Evolutionary conservation across 2,888 invertebrate species (phyloP).

Genomic region (Nyleta sp.): DNA sequence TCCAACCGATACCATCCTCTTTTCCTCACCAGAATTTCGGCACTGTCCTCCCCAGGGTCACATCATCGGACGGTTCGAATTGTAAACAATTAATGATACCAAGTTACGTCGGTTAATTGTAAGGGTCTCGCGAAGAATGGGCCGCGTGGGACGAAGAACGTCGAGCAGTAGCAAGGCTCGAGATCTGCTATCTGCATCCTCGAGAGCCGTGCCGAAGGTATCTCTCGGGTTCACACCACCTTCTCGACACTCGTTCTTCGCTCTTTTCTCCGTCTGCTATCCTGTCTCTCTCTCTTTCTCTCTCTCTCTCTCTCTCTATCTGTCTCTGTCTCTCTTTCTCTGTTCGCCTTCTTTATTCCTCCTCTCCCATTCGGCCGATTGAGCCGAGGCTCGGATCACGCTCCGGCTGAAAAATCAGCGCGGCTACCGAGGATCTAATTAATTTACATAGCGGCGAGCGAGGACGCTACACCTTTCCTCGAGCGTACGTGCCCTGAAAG

Average conservation of each 20-base stretch:
- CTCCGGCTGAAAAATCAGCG: slow-evolving; percentile 74
- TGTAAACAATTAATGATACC: slow-evolving; percentile 70
- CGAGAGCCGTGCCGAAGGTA: slow-evolving; percentile 61
- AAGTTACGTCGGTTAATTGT: slow-evolving; percentile 77
- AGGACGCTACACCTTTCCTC: slow-evolving; percentile 51
- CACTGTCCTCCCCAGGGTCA: too few relatives aligned
- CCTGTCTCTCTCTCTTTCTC: slow-evolving; percentile 35
- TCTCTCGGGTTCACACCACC: slow-evolving; percentile 66
- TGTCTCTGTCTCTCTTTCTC: too few relatives aligned
- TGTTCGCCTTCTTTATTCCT: slow-evolving; percentile 51
- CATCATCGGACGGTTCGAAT: slow-evolving; percentile 26
- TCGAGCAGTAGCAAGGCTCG: slow-evolving; percentile 56
- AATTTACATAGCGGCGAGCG: slow-evolving; percentile 77
- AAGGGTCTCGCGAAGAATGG: slow-evolving; percentile 56
- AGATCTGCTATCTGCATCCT: slow-evolving; percentile 65
- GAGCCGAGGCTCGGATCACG: slow-evolving; percentile 68
- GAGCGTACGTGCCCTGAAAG: slow-evolving; percentile 53
- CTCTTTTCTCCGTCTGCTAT: slow-evolving; percentile 42
- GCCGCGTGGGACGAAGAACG: slow-evolving; percentile 59
- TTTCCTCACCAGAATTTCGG: too few relatives aligned
- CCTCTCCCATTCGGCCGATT: slow-evolving; percentile 52
- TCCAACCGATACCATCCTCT: too few relatives aligned
- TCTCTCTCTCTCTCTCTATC: too few relatives aligned
- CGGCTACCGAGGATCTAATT: slow-evolving; percentile 76
- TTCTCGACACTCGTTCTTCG: slow-evolving; percentile 55